phyloP scores from a whole-genome alignment of 2,113 vertebrate genomes.

The Melanerpes aurifrons region DNA sequence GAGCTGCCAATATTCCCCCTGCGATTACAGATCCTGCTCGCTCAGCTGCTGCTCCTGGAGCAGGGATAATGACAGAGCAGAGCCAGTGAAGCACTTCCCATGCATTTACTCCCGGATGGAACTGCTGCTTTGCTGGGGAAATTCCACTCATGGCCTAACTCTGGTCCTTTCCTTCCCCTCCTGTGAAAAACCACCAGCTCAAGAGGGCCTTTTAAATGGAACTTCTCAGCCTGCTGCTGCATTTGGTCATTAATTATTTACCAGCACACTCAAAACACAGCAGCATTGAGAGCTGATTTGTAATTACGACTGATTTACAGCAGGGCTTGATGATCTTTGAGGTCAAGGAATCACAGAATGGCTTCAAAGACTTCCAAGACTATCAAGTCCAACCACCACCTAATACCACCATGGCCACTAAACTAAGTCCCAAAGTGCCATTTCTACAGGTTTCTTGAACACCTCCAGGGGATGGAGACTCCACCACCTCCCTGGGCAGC shows the following conservation, averaged over 20 bases:
- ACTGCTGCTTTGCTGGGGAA: fast-evolving
- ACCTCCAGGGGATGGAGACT: too few relatives aligned
- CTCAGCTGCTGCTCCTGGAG: neutral
- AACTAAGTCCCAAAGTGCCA: too few relatives aligned
- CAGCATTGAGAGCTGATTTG: neutral
- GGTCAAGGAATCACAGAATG: too few relatives aligned
- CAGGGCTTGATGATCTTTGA: too few relatives aligned
- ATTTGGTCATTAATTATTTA: neutral
- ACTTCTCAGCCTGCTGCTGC: neutral
- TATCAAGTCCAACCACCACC: too few relatives aligned
- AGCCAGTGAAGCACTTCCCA: neutral
- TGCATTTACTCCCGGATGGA: neutral
- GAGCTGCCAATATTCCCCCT: neutral
- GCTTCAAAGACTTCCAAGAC: too few relatives aligned
- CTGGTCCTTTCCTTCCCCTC: neutral
- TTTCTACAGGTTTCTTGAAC: too few relatives aligned
- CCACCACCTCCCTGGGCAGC: too few relatives aligned
- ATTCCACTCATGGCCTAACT: neutral
- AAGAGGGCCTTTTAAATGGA: neutral
- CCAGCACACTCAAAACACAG: neutral
- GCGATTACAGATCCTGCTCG: fast-evolving
- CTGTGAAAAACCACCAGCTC: neutral
- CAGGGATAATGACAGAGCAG: neutral
- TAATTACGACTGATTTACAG: neutral
- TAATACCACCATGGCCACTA: too few relatives aligned